phyloP scores from a whole-genome alignment of 2,888 invertebrate species.

The Diadegma fenestrale region DNA sequence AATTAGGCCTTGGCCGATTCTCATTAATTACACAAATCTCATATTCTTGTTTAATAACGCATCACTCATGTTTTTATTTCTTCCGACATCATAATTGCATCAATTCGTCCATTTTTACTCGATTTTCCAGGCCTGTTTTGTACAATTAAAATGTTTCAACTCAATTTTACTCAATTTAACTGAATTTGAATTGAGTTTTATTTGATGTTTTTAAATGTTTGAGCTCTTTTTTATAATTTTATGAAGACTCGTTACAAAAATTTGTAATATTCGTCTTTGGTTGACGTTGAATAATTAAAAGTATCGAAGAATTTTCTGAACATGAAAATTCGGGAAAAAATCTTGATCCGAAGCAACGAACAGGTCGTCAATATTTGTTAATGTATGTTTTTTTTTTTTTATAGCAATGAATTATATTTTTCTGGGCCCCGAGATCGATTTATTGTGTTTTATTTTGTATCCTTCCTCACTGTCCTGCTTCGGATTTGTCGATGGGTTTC shows the following conservation, averaged over 20 bases:
- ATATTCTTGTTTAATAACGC: not conserved
- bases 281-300: too few relatives aligned
- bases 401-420: slow-evolving; percentile 24
- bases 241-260: too few relatives aligned
- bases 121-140: not conserved
- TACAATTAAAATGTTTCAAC: too few relatives aligned
- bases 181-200: too few relatives aligned
- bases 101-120: not conserved
- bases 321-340: not conserved
- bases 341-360: not conserved
- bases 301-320: too few relatives aligned
- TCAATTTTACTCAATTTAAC: too few relatives aligned
- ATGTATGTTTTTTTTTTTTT: not conserved
- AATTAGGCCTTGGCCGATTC: slow-evolving; percentile 28
- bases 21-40: slow-evolving; percentile 31
- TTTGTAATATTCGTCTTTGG: too few relatives aligned
- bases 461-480: slow-evolving; percentile 28
- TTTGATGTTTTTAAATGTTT: too few relatives aligned
- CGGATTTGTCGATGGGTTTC: slow-evolving; percentile 5
- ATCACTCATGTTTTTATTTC: slow-evolving; percentile 4
- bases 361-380: not conserved
- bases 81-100: too few relatives aligned
- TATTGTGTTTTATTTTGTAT: not conserved
- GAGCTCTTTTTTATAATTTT: too few relatives aligned
- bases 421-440: not conserved